Evolutionary conservation across 1,140 invertebrate genomes (phyloP).

Genomic region (Sycophila sp.): DNA sequence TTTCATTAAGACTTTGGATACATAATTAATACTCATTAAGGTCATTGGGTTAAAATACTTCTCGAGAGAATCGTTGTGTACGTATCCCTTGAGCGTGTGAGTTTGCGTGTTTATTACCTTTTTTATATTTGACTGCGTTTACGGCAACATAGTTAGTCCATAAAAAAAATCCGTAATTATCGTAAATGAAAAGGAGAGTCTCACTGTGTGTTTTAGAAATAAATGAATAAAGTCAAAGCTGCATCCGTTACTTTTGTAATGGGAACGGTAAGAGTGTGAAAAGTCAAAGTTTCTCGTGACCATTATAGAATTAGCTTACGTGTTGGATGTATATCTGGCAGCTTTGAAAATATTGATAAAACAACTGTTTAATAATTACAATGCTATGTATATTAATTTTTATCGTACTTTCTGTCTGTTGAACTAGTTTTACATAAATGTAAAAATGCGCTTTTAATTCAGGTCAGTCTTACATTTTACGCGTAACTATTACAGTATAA

Average conservation of each 20-base stretch:
- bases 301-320: too few relatives aligned
- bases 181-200: neutral
- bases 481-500: neutral
- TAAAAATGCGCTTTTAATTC: too few relatives aligned
- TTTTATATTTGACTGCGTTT: neutral
- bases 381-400: too few relatives aligned
- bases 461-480: neutral
- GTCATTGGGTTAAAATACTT: conserved; percentile 53
- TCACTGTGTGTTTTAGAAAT: conserved; percentile 1
- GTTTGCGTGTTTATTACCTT: conserved; percentile 28
- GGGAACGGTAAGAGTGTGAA: too few relatives aligned
- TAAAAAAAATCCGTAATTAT: neutral
- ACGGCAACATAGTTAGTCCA: neutral
- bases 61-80: conserved; percentile 36
- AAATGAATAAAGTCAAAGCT: neutral
- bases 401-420: too few relatives aligned
- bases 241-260: neutral
- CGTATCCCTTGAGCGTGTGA: conserved; percentile 41
- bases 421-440: too few relatives aligned
- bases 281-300: too few relatives aligned
- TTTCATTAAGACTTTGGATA: neutral
- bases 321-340: too few relatives aligned
- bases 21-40: conserved; percentile 49
- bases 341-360: too few relatives aligned
- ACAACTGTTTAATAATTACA: too few relatives aligned